A percentile compares a stretch with the other conserved stretches of the same genome.
These are phyloP conservation scores for Notodromas monacha DNA, from an alignment of 2,888 invertebrate species.

Conservation along the genomic window DNA sequence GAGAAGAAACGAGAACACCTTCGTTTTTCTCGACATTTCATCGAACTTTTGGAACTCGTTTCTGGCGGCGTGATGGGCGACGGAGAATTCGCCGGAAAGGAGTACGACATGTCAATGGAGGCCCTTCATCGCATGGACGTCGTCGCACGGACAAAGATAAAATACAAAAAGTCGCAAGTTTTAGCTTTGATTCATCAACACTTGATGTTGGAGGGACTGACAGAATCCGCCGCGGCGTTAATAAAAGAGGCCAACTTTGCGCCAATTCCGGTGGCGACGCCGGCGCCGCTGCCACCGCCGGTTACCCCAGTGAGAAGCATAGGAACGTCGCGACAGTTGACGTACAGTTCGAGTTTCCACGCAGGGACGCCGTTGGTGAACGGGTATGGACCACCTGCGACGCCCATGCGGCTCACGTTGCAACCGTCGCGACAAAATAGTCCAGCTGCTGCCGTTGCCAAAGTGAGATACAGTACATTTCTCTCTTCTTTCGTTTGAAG, in stretches of 20 bases:
- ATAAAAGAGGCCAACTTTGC: constrained; percentile 32
- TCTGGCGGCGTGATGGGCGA: constrained; percentile 48
- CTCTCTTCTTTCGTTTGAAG: too few relatives aligned
- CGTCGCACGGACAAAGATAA: constrained; percentile 77
- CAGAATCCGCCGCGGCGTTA: constrained; percentile 33
- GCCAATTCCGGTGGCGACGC: neutral
- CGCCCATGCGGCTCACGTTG: too few relatives aligned
- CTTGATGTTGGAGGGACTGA: constrained; percentile 35
- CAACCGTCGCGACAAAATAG: too few relatives aligned
- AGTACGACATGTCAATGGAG: constrained; percentile 37
- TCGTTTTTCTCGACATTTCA: constrained; percentile 70
- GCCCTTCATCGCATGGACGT: constrained; percentile 33
- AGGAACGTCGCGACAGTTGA: too few relatives aligned
- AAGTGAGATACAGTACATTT: too few relatives aligned
- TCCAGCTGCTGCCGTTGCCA: too few relatives aligned
- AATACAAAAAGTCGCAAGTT: constrained; percentile 70
- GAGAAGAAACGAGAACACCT: constrained; percentile 85
- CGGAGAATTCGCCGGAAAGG: constrained; percentile 30
- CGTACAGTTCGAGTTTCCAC: too few relatives aligned
- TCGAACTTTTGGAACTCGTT: constrained; percentile 56
- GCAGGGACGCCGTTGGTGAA: too few relatives aligned
- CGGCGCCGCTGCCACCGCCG: neutral
- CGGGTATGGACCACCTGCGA: too few relatives aligned
- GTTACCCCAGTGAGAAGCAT: too few relatives aligned
- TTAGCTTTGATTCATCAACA: constrained; percentile 69